These are phyloP conservation scores for Coecobrya sp. DNA, from an alignment of 2,888 invertebrate genomes.

Conservation along the genomic window DNA sequence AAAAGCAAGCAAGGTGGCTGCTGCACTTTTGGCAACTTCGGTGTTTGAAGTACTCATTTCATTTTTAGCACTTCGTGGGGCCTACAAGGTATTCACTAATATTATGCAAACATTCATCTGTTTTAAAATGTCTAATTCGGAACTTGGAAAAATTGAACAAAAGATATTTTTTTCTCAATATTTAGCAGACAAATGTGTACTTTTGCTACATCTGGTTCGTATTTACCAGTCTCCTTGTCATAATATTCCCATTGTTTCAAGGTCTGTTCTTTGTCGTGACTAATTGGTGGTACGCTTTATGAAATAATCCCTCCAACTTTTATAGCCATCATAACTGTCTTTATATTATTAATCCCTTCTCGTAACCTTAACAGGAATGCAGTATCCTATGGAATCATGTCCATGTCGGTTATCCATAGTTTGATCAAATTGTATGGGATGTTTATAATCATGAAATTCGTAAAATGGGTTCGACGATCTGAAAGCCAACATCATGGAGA, in stretches of 20 bases:
- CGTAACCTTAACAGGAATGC: too few relatives aligned
- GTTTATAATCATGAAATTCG: background rate
- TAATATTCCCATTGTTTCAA: conserved; percentile 21
- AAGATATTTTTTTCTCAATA: background rate
- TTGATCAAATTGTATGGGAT: conserved; percentile 12
- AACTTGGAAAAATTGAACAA: too few relatives aligned
- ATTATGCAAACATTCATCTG: background rate
- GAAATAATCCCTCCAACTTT: background rate
- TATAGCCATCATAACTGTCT: too few relatives aligned
- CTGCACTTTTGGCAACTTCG: background rate
- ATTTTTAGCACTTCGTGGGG: conserved; percentile 1
- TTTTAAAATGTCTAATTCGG: background rate
- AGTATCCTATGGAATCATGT: conserved; percentile 2
- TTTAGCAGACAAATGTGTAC: conserved; percentile 24
- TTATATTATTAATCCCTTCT: too few relatives aligned
- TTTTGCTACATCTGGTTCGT: conserved; percentile 49
- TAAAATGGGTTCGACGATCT: background rate
- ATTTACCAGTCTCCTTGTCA: conserved; percentile 14
- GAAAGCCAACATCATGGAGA: background rate
- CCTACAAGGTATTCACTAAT: background rate
- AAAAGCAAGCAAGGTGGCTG: conserved; percentile 10
- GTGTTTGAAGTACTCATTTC: background rate
- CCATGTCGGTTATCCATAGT: background rate
- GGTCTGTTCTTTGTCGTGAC: conserved; percentile 5
- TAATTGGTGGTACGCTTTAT: conserved; percentile 47